phyloP scores from a whole-genome alignment of 1,140 invertebrate genomes.

The Heliconius nattereri region DNA sequence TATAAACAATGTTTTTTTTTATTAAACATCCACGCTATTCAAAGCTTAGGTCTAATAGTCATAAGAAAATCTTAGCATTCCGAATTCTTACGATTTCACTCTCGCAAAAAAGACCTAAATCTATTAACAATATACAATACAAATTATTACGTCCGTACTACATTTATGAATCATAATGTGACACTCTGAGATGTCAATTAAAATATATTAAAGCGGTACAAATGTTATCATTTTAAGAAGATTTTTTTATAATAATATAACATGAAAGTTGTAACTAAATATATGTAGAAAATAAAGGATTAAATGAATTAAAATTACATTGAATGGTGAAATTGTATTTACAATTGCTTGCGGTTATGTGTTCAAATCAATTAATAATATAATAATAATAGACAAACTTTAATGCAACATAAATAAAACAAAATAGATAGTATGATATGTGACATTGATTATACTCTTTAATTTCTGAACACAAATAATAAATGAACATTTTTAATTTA shows the following conservation, averaged over 20 bases:
- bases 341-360: too few species aligned
- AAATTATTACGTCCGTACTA: neutral
- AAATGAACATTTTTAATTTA: too few species aligned
- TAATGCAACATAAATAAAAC: neutral
- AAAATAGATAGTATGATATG: neutral
- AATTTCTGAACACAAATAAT: neutral
- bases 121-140: slow-evolving; percentile 5
- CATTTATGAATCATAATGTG: neutral
- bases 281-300: too few species aligned
- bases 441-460: neutral
- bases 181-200: neutral
- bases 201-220: neutral
- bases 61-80: slow-evolving; percentile 21
- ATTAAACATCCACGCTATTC: slow-evolving; percentile 20
- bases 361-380: too few species aligned
- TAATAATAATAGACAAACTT: too few species aligned
- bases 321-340: too few species aligned
- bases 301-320: too few species aligned
- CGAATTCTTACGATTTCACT: neutral
- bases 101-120: neutral
- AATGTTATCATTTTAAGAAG: neutral
- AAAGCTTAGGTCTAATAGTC: slow-evolving; percentile 14
- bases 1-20: slow-evolving; percentile 18
- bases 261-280: too few species aligned
- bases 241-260: too few species aligned